Base-by-base conservation (phyloP, 2,797 vertebrate genomes). In the Periophthalmus magnuspinnatus region DNA sequence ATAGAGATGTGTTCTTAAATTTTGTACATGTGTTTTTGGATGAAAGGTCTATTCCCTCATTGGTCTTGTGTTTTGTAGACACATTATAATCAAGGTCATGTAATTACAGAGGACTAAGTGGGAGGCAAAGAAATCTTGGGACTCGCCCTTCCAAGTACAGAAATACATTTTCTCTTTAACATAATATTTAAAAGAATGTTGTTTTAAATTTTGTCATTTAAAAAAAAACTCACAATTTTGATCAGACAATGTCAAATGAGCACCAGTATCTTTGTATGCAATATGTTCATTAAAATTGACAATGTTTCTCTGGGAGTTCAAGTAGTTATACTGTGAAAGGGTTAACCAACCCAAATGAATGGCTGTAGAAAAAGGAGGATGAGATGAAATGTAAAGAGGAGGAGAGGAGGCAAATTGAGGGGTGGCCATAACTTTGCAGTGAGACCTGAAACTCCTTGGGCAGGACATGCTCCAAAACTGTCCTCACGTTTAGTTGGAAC, bases 41-140 rank as follows among this genome's bases (percentile, higher is more conserved):
- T 86, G 76, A 89, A 85, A 90, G 76, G 76, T 69, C 60, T 72
- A 75, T 67, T 79, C 77, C 84, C 79, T 81, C 19, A 7, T 83
- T 84, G 79, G 68, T 81, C 80, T 65, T 82, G 72, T 70, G 83
- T 78, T 61, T 72, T 89, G 86, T 73, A 77, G 58, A 82, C 89
- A 79, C 85, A 90, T 74, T 78, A 89, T 88, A 90, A 92, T 91
- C 88, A 68, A 63, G 5, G 1, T 58, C 41, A 78, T 59, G 33
- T 91, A 94, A 95, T 95, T 94, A 95, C 71, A 95, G 93, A 93
- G 90, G 57, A 82, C 70, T 84, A 70, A 38, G 82, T 86, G 81
- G 89, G 84, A 61, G 77, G 90, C 85, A 62, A 58, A 70, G 71
- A 83, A 90, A 89, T 89, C 84, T 83, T 83, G 77, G 76, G 82